Conservation (phyloP, 2,797 vertebrate genomes). For the Percopsis omiscomaycus region DNA sequence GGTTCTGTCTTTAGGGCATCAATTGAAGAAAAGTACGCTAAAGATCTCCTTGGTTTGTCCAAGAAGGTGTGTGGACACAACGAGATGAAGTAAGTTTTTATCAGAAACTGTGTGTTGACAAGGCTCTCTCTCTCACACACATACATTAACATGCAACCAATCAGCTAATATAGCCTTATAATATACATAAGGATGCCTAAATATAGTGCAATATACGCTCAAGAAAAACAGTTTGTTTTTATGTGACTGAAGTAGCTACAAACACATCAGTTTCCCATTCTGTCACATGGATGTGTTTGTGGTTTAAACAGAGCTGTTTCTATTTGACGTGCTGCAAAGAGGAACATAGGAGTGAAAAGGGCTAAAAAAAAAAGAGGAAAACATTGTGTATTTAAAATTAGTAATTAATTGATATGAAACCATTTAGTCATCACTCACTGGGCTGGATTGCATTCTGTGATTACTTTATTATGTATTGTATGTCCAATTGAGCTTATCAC, state of each 20-base stretch:
- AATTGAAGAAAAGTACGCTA: constrained; percentile 93
- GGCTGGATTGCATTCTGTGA: too few relatives aligned
- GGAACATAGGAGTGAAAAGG: constrained; percentile 18
- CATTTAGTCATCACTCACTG: too few relatives aligned
- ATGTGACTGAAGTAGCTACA: background rate
- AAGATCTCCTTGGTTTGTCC: constrained; percentile 87
- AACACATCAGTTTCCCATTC: constrained; percentile 30
- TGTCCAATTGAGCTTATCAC: too few relatives aligned
- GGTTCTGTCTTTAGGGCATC: constrained; percentile 77
- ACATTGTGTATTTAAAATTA: too few relatives aligned
- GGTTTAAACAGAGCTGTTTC: background rate
- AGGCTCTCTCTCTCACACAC: too few relatives aligned
- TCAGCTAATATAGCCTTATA: too few relatives aligned
- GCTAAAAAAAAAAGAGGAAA: too few relatives aligned
- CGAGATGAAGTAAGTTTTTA: constrained; percentile 88
- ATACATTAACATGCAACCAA: too few relatives aligned
- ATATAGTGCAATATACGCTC: background rate
- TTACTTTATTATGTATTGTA: too few relatives aligned
- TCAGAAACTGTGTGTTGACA: too few relatives aligned
- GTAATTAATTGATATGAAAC: too few relatives aligned
- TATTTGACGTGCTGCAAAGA: constrained; percentile 13
- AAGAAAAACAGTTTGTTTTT: background rate
- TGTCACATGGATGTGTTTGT: constrained; percentile 8
- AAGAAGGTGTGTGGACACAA: constrained; percentile 93
- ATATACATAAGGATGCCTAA: too few relatives aligned